phyloP scores from a whole-genome alignment of 2,888 invertebrate species.

The Eupeodes luniger region DNA sequence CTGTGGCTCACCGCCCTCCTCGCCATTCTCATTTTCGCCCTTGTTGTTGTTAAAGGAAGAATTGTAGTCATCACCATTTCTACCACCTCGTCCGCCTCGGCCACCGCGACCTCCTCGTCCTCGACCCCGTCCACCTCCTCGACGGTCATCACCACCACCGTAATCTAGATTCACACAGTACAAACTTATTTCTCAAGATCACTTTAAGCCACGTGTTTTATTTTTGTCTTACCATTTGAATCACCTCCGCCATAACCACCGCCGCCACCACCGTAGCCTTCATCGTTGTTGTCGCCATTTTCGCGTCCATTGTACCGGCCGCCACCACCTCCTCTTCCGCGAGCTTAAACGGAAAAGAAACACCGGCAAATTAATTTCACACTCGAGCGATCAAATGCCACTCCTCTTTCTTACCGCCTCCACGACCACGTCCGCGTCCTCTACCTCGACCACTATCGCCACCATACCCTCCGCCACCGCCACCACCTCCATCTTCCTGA shows the following conservation, averaged over 20 bases:
- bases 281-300: slow-evolving; percentile 70
- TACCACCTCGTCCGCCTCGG: slow-evolving; percentile 72
- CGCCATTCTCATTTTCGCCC: slow-evolving; percentile 47
- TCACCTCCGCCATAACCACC: slow-evolving; percentile 70
- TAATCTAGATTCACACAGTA: slow-evolving; percentile 1
- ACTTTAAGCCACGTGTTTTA: slow-evolving; percentile 25
- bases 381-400: not conserved
- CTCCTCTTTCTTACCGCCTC: slow-evolving; percentile 43
- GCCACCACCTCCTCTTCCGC: slow-evolving; percentile 54
- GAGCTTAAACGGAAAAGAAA: not conserved
- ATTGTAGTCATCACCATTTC: slow-evolving; percentile 45
- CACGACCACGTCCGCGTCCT: slow-evolving; percentile 64
- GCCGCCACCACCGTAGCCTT: slow-evolving; percentile 75
- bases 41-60: slow-evolving; percentile 58
- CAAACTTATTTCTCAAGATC: not conserved
- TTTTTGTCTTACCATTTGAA: slow-evolving; percentile 73
- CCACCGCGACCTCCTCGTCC: slow-evolving; percentile 64
- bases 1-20: slow-evolving; percentile 79
- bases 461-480: slow-evolving; percentile 43
- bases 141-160: slow-evolving; percentile 67
- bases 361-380: slow-evolving; percentile 56
- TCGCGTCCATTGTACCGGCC: slow-evolving; percentile 82
- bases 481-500: slow-evolving; percentile 45
- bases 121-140: slow-evolving; percentile 76
- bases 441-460: slow-evolving; percentile 54